Evolutionary conservation across 53 echinoderm and acorn worm species (phyloP), one percentile per base, ranked within the genome.

Genomic region (Holothuria leucospilota): DNA sequence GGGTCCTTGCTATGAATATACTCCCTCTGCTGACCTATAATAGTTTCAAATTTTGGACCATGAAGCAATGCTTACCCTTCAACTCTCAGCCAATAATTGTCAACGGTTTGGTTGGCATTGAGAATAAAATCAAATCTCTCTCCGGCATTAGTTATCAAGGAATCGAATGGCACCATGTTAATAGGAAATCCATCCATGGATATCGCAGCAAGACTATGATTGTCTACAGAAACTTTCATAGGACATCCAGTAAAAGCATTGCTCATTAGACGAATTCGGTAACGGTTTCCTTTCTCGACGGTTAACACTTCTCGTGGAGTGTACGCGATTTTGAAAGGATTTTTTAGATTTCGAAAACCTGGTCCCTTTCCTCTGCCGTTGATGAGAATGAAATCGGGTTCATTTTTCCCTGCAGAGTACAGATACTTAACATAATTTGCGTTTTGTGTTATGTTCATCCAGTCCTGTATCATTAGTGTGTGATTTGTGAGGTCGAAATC

Each of bases 161-260:
- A 86, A 71, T 96, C 96, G 0, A 90, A 77, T 30, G 59, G 67
- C 0, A 85, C 60, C 0, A 94, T 94, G 29, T 91, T 77, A 16
- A 93, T 40, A 15, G 93, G 68, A 10, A 73, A 89, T 23, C 96
- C 94, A 62, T 96, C 96, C 42, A 92, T 94, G n/a, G 94, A 91
- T 13, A 96, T 96, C 28, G 94, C 77, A 5, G 87, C 84, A 21
- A 96, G 68, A n/a, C 63, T 85, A 81, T 96, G 96, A 42, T 82
- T 72, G 63, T 96, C 96, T 9, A 96, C 84, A n/a, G 94, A 94
- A 20, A 96, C 83, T 67, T 89, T 92, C 42, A 96, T 86, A 6
- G 94, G 67, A 56, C 94, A 94, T 51, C 92, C 92, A 26, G 96
- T 96, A 61, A 96, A 94, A 11, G 96, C 96, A 66, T 96, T 96